phyloP scores from a whole-genome alignment of 2,113 vertebrate species.

The Clinocottus analis region DNA sequence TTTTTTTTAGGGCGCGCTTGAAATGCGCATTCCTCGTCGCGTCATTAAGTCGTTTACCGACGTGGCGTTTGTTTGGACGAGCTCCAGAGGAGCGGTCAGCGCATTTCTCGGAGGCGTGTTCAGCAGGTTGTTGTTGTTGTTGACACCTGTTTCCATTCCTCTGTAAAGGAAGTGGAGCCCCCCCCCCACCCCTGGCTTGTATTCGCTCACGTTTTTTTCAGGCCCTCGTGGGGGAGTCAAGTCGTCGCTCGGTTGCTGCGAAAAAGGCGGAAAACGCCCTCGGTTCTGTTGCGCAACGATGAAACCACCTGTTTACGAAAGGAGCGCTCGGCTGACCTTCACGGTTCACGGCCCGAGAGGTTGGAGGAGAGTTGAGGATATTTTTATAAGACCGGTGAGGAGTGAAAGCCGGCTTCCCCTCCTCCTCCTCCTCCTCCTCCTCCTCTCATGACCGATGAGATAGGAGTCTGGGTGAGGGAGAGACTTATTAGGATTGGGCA shows the following conservation, averaged over 20 bases:
- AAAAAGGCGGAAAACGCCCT: too few species aligned
- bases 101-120: too few species aligned
- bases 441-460: background rate
- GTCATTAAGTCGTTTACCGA: too few species aligned
- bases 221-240: background rate
- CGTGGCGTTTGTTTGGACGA: too few species aligned
- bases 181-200: too few species aligned
- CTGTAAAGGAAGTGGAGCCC: too few species aligned
- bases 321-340: background rate
- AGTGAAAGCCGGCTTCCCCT: background rate
- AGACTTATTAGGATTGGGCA: slow-evolving; percentile 52
- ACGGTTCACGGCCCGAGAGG: background rate
- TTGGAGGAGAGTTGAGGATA: background rate
- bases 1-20: slow-evolving; percentile 31
- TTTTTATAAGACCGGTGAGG: background rate
- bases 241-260: background rate
- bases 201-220: background rate
- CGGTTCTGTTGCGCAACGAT: too few species aligned
- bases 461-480: slow-evolving; percentile 16
- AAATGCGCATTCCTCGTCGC: slow-evolving; percentile 55
- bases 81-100: too few species aligned
- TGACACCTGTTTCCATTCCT: background rate
- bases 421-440: background rate
- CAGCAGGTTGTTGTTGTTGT: background rate
- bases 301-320: slow-evolving; percentile 27